Percentiles rank a stretch among this genome's conserved stretches.
phyloP scores from a whole-genome alignment of 2,113 vertebrate genomes.

The Mustela nigripes region DNA sequence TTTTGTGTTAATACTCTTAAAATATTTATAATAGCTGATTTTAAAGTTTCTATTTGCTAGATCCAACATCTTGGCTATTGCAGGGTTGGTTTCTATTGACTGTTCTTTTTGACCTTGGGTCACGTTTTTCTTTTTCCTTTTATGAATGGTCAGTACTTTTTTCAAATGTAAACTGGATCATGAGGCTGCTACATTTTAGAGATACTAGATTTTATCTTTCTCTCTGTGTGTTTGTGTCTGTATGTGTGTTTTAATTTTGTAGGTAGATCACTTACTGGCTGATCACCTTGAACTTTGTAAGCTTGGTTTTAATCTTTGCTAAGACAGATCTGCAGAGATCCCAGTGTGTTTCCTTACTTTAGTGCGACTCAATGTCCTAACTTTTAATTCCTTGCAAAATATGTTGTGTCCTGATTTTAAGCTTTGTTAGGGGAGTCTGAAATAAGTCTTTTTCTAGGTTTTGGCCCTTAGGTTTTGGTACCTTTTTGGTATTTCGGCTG shows the following conservation, averaged over 20 bases:
- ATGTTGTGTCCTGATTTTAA: conserved; percentile 39
- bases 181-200: not conserved
- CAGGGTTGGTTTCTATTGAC: not conserved
- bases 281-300: conserved; percentile 41
- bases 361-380: not conserved
- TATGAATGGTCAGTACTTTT: not conserved
- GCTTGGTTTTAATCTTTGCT: conserved; percentile 44
- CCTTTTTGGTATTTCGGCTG: conserved; percentile 34
- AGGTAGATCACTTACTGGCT: not conserved
- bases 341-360: conserved; percentile 29
- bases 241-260: not conserved
- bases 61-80: not conserved
- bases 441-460: conserved; percentile 10
- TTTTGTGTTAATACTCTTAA: not conserved
- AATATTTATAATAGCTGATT: not conserved
- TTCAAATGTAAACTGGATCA: not conserved
- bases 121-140: conserved; percentile 31
- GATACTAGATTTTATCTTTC: not conserved
- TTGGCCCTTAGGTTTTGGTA: not conserved
- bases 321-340: not conserved
- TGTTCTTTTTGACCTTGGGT: not conserved
- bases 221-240: not conserved
- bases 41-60: not conserved
- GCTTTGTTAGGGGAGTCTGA: conserved; percentile 6
- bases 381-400: conserved; percentile 3